Evolutionary conservation across 2,888 invertebrate genomes (phyloP), one percentile per base, ranked within the genome.

Genomic region (Exephanes ischioxanthus): DNA sequence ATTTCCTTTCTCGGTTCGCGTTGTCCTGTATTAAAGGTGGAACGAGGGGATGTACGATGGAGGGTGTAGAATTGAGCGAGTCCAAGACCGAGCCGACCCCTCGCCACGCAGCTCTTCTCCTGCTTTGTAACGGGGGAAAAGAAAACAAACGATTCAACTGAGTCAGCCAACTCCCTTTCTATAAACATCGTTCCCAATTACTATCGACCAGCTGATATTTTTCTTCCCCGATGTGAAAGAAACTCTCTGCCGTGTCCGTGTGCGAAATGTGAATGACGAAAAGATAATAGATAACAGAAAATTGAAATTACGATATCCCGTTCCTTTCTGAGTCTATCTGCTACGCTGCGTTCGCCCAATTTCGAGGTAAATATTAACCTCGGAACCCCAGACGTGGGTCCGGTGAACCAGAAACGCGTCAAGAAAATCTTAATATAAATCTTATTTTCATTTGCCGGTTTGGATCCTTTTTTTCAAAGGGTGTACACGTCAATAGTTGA

Each of bases 101-200:
- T 26, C 26, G 58, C 53, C 14, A 14, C 14, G 11, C 66, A 2
- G 48, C 67, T n/a, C 37, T 58, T 66, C n/a, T 7, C 19, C 48
- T 51, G 2, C 6, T 7, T 26, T 30, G 51, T 22, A 67, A 67
- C 41, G 14, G 33, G 33, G 4, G 14, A 55, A 53, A 77, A 67
- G 76, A 67, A 77, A 67, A 67, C 53, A 67, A 26, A 77, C 22
- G 55, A 37, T 53, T 37, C 45, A 5, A 45, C 75, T 22, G 26
- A 37, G 6, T 45, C 19, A 7, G 7, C 78, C 5, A 7, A 37
- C 67, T 77, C 37, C 14, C 45, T 61, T 30, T 58, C 41, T 41
- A n/a, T 30, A 51, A 16, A 45, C 26, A 30, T 58, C 14, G 19
- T n/a, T 70, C 48, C 70, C 78, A 70, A 78, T 67, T 58, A 45